A percentile compares a stretch with the other conserved stretches of the same genome.
phyloP scores from a whole-genome alignment of 1,140 invertebrate species.

The Sipha flava region DNA sequence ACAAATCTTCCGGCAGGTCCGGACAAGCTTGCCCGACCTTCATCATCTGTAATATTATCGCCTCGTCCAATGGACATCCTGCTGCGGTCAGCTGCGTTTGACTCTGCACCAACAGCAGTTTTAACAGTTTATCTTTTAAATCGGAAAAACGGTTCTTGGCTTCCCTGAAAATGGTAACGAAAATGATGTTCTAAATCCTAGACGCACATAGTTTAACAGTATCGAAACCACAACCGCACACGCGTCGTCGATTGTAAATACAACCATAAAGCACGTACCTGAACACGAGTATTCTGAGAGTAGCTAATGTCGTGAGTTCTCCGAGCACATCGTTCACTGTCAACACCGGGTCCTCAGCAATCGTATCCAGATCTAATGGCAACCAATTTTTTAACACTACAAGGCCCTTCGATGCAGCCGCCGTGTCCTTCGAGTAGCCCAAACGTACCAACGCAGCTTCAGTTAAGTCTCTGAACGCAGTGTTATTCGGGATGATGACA shows the following conservation, averaged over 20 bases:
- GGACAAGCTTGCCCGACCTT: conserved; percentile 38
- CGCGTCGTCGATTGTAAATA: not conserved
- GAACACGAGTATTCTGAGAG: conserved; percentile 78
- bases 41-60: conserved; percentile 45
- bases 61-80: conserved; percentile 88
- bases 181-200: too few relatives aligned
- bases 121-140: conserved; percentile 86
- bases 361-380: conserved; percentile 77
- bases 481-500: conserved; percentile 83
- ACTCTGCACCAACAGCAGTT: conserved; percentile 76
- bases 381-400: conserved; percentile 92
- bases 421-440: conserved; percentile 66
- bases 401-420: conserved; percentile 59
- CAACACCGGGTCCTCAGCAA: conserved; percentile 72
- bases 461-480: conserved; percentile 75
- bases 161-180: conserved; percentile 44
- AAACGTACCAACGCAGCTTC: conserved; percentile 65
- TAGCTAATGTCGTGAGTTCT: conserved; percentile 82
- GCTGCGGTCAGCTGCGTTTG: conserved; percentile 73
- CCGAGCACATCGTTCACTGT: conserved; percentile 88
- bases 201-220: too few relatives aligned
- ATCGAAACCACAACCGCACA: not conserved
- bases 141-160: conserved; percentile 67
- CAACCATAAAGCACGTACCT: conserved; percentile 47
- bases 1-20: conserved; percentile 64